Conservation (phyloP, 2,113 vertebrate genomes). For the Choloepus hoffmanni region DNA sequence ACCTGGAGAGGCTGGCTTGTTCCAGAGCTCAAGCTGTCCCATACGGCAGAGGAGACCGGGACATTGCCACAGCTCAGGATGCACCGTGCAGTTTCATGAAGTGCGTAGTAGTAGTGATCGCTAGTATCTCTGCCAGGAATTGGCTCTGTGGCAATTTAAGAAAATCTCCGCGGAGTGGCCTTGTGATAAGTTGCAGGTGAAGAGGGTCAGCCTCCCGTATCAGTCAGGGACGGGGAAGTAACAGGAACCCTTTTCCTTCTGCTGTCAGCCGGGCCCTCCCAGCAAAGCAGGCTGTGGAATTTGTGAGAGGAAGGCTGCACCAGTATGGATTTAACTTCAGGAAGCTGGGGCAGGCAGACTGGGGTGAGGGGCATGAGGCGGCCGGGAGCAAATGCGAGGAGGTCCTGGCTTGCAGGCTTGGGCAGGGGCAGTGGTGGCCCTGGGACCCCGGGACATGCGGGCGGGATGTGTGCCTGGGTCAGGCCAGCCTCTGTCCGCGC, state of each 20-base stretch:
- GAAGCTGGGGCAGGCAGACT: background rate
- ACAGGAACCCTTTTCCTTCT: background rate
- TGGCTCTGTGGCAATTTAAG: slow-evolving; percentile 11
- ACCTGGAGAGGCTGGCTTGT: too few species aligned
- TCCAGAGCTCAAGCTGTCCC: background rate
- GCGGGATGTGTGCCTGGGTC: too few species aligned
- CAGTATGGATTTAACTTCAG: background rate
- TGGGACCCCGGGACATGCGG: too few species aligned
- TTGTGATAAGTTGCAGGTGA: background rate
- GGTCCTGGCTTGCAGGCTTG: too few species aligned
- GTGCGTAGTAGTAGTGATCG: background rate
- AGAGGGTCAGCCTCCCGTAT: background rate
- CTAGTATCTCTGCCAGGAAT: background rate
- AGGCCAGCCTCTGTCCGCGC: too few species aligned
- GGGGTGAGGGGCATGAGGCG: too few species aligned
- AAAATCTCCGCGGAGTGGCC: background rate
- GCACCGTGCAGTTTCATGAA: background rate
- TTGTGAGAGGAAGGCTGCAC: too few species aligned
- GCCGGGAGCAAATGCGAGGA: too few species aligned
- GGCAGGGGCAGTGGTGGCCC: too few species aligned
- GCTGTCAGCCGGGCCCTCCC: background rate
- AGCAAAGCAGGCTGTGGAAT: background rate
- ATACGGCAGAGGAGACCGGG: background rate
- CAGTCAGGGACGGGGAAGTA: background rate
- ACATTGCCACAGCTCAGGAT: background rate